Conservation (phyloP, 2,888 invertebrate genomes). For the Drosophila infuscata region DNA sequence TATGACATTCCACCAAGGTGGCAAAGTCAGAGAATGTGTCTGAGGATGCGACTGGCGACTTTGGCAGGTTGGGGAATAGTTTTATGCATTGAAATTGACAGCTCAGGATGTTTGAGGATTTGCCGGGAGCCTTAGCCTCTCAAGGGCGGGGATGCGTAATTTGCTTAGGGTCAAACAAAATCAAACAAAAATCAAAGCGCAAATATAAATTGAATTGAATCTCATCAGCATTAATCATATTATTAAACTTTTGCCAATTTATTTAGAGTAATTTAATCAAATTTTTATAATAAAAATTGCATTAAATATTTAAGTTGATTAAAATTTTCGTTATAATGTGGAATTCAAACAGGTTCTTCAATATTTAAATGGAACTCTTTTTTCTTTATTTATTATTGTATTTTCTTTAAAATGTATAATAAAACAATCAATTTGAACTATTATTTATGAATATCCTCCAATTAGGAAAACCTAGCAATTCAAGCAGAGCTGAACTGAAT, state of each 20-base stretch:
- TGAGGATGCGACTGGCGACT: conserved; percentile 40
- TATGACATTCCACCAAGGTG: conserved; percentile 59
- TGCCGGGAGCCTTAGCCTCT: not conserved
- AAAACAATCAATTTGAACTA: not conserved
- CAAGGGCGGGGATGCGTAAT: conserved; percentile 28
- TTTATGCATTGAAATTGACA: conserved; percentile 67
- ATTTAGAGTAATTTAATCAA: not conserved
- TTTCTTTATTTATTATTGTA: not conserved
- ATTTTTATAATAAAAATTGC: not conserved
- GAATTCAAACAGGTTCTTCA: not conserved
- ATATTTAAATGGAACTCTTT: not conserved
- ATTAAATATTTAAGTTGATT: not conserved
- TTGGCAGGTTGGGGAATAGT: conserved; percentile 9
- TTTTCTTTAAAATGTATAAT: not conserved
- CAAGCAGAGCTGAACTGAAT: conserved; percentile 10
- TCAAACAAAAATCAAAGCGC: not conserved
- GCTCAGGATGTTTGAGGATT: conserved; percentile 53
- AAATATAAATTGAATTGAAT: conserved; percentile 4
- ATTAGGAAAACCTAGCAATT: conserved; percentile 24
- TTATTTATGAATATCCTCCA: conserved; percentile 14
- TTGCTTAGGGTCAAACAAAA: conserved; percentile 35
- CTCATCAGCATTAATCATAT: not conserved
- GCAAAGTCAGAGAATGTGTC: conserved; percentile 46
- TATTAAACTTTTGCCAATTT: not conserved
- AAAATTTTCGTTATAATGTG: not conserved